Conservation (phyloP, 1,140 invertebrate genomes). For the Megathymus violae region DNA sequence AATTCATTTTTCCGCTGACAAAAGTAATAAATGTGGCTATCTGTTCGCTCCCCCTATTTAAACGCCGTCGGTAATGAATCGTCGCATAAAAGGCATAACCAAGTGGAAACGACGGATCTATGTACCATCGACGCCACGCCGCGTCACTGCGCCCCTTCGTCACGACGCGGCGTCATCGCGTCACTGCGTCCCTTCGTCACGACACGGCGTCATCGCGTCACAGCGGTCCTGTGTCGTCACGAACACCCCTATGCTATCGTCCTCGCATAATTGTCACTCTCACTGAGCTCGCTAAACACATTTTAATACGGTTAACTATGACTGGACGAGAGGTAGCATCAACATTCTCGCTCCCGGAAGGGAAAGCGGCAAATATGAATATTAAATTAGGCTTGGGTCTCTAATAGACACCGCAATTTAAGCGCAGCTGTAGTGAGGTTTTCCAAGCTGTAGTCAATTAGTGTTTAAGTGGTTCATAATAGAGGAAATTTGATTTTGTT, state of each 20-base stretch:
- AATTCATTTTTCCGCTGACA: conserved; percentile 82
- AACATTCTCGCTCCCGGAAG: conserved; percentile 41
- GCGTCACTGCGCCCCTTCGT: conserved; percentile 14
- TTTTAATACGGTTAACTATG: conserved; percentile 62
- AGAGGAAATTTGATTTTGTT: conserved; percentile 5
- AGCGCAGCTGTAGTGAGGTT: conserved; percentile 2
- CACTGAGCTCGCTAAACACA: conserved; percentile 14
- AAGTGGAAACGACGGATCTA: conserved; percentile 75
- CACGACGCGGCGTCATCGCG: neutral
- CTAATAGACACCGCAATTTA: conserved; percentile 33
- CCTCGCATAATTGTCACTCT: conserved; percentile 30
- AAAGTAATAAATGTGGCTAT: conserved; percentile 81
- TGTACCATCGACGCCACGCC: conserved; percentile 32
- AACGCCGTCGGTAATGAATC: conserved; percentile 74
- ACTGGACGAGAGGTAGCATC: conserved; percentile 57
- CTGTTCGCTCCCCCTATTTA: conserved; percentile 66
- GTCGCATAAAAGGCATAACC: conserved; percentile 81
- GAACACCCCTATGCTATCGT: conserved; percentile 8
- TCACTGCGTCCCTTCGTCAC: conserved; percentile 8
- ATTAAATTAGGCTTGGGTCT: conserved; percentile 19
- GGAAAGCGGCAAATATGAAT: conserved; percentile 30
- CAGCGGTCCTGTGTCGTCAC: conserved; percentile 6
- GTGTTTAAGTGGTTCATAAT: conserved; percentile 8
- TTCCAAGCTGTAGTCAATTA: conserved; percentile 24
- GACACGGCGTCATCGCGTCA: neutral